These are phyloP conservation scores for Galeopsomyia nigrocyanea DNA, from an alignment of 2,888 invertebrate species.

Conservation along the genomic window DNA sequence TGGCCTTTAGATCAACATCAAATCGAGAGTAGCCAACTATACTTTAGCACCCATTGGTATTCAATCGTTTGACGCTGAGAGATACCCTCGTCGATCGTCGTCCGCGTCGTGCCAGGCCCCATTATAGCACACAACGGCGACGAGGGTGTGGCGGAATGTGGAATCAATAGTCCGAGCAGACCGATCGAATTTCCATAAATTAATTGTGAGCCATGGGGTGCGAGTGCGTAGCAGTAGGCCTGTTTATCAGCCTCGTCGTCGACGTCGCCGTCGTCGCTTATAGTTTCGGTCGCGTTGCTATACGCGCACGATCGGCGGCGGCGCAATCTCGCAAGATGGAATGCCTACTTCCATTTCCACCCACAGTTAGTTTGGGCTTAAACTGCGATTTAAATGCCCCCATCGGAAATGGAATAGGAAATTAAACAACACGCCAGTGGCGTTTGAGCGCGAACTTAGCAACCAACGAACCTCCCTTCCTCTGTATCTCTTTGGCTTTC, in stretches of 20 bases:
- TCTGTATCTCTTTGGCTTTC: too few relatives aligned
- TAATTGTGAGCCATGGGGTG: slow-evolving; percentile 23
- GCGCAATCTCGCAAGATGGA: slow-evolving; percentile 48
- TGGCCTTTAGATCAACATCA: too few relatives aligned
- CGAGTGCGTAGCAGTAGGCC: not conserved
- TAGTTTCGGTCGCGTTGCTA: not conserved
- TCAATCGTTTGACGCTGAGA: too few relatives aligned
- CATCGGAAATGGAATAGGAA: slow-evolving; percentile 66
- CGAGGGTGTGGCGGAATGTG: not conserved
- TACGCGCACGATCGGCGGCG: too few relatives aligned
- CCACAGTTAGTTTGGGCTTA: slow-evolving; percentile 59
- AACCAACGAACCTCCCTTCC: too few relatives aligned
- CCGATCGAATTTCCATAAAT: slow-evolving; percentile 46
- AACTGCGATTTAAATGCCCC: slow-evolving; percentile 64
- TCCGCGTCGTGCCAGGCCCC: too few relatives aligned
- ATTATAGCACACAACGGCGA: too few relatives aligned
- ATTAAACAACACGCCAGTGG: slow-evolving; percentile 61
- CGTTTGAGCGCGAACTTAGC: not conserved
- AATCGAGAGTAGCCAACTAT: too few relatives aligned
- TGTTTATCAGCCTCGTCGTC: slow-evolving; percentile 1
- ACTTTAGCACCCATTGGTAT: too few relatives aligned
- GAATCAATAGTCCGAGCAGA: not conserved
- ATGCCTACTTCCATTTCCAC: slow-evolving; percentile 57
- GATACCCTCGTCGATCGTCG: too few relatives aligned
- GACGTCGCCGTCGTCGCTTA: too few relatives aligned